phyloP scores from a whole-genome alignment of 2,888 invertebrate genomes.

The Agrotis exclamationis region DNA sequence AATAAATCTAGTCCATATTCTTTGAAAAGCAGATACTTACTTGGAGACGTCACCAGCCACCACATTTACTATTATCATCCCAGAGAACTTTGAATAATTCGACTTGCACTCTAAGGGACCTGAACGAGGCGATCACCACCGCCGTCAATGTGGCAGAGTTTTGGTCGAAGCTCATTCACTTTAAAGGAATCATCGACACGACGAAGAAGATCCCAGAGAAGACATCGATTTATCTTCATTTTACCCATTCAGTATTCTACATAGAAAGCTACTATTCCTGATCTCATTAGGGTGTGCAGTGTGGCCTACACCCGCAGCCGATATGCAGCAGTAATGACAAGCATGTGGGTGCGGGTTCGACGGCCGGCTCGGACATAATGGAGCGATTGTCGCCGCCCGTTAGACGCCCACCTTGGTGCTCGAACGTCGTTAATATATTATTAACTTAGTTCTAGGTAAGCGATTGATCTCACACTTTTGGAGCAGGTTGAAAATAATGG shows the following conservation, averaged over 20 bases:
- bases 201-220: neutral
- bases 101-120: too few species aligned
- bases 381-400: constrained; percentile 80
- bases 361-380: constrained; percentile 84
- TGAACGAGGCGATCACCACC: too few species aligned
- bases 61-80: too few species aligned
- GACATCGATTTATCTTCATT: neutral
- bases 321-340: constrained; percentile 69
- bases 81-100: too few species aligned
- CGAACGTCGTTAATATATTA: constrained; percentile 65
- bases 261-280: constrained; percentile 44
- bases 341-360: constrained; percentile 87
- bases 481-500: constrained; percentile 33
- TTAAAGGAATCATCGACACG: neutral
- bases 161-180: neutral
- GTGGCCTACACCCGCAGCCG: constrained; percentile 50
- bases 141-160: too few species aligned
- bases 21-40: too few species aligned
- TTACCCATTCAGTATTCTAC: neutral
- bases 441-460: constrained; percentile 58
- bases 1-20: too few species aligned
- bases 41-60: too few species aligned
- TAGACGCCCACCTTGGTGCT: constrained; percentile 77
- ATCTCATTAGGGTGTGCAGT: constrained; percentile 56
- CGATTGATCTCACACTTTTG: constrained; percentile 47